Conservation (phyloP, 2,888 invertebrate species). For the Plagodis dolabraria region DNA sequence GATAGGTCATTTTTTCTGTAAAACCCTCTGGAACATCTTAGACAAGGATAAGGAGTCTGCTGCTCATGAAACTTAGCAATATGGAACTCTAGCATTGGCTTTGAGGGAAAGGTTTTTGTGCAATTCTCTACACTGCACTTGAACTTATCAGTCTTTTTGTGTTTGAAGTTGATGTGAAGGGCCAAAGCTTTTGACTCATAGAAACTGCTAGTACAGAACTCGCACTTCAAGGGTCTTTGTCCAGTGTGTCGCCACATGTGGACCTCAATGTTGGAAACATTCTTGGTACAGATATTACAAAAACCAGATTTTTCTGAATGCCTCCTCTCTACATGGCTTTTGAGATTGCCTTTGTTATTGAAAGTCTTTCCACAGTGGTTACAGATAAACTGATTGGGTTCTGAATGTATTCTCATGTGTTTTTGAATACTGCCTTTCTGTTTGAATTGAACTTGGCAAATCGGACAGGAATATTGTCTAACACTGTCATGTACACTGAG, state of each 20-base stretch:
- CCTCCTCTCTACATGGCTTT: conserved; percentile 76
- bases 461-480: conserved; percentile 61
- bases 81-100: conserved; percentile 70
- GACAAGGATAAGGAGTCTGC: conserved; percentile 65
- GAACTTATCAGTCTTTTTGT: conserved; percentile 63
- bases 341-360: conserved; percentile 76
- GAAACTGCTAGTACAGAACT: conserved; percentile 67
- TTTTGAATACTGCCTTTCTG: conserved; percentile 79
- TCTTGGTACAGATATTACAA: conserved; percentile 78
- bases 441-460: conserved; percentile 77
- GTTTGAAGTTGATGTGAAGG: conserved; percentile 69
- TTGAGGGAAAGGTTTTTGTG: conserved; percentile 60
- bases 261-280: conserved; percentile 79
- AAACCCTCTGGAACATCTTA: conserved; percentile 68
- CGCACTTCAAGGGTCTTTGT: conserved; percentile 71
- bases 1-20: conserved; percentile 74
- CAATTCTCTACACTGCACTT: conserved; percentile 66
- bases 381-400: conserved; percentile 64
- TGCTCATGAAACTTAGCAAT: conserved; percentile 66
- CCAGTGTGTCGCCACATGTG: conserved; percentile 84
- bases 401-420: conserved; percentile 69
- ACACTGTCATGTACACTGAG: conserved; percentile 59
- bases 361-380: conserved; percentile 73
- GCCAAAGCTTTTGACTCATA: conserved; percentile 63
- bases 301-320: conserved; percentile 83